Conservation (phyloP, 2,113 vertebrate species). For the Chaenogobius annularis region DNA sequence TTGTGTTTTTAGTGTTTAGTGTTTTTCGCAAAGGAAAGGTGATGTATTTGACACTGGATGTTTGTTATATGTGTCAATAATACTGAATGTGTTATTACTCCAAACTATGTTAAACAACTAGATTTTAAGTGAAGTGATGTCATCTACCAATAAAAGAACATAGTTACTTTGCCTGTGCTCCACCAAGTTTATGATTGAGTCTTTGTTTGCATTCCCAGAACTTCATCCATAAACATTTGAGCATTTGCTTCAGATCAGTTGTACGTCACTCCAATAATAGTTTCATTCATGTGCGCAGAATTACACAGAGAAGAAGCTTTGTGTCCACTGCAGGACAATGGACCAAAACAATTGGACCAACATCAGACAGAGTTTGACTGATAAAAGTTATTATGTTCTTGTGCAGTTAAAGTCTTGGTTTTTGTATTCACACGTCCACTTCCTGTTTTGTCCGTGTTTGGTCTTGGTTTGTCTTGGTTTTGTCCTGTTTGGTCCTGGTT, state of each 20-base stretch:
- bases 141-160: slow-evolving; percentile 24
- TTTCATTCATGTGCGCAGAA: slow-evolving; percentile 45
- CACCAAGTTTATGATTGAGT: slow-evolving; percentile 27
- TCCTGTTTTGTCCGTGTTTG: no score
- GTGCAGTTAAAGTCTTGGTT: not conserved
- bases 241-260: slow-evolving; percentile 27
- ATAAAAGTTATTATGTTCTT: slow-evolving; percentile 9
- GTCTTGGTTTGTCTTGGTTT: no score
- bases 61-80: no score
- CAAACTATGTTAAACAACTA: not conserved
- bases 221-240: slow-evolving; percentile 59
- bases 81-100: no score
- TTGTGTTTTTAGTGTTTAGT: no score
- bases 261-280: slow-evolving; percentile 48
- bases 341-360: not conserved
- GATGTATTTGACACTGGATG: no score
- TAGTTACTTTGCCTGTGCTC: slow-evolving; percentile 26
- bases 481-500: no score
- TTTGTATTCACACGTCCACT: no score
- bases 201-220: slow-evolving; percentile 47
- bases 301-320: slow-evolving; percentile 37
- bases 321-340: slow-evolving; percentile 34
- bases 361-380: not conserved
- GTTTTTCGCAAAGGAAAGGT: no score
- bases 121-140: not conserved